Percentiles rank a stretch among this genome's conserved stretches.
These are phyloP conservation scores for Beaufortia kweichowensis DNA, from an alignment of 2,113 vertebrate genomes.

Conservation along the genomic window DNA sequence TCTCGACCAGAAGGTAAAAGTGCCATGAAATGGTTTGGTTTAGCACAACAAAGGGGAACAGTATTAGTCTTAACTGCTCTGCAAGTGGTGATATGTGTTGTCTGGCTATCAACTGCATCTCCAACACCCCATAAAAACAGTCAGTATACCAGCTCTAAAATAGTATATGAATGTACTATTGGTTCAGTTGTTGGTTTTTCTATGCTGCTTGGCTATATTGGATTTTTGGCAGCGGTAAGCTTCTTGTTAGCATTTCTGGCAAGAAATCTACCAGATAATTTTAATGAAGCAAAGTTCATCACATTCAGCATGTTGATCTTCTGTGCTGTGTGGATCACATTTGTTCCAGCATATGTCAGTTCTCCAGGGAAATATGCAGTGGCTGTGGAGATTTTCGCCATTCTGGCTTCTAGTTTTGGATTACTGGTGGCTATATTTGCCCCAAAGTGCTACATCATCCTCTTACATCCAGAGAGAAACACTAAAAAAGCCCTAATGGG, in stretches of 20 bases:
- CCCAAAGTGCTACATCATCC: slow-evolving; percentile 52
- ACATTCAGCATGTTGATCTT: slow-evolving; percentile 35
- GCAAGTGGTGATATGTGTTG: slow-evolving; percentile 42
- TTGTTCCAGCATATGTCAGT: slow-evolving; percentile 71
- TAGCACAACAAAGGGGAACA: slow-evolving; percentile 45
- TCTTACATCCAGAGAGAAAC: slow-evolving; percentile 48
- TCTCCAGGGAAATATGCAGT: slow-evolving; percentile 73
- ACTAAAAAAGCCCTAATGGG: slow-evolving; percentile 40
- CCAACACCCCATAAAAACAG: slow-evolving; percentile 48
- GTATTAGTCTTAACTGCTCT: slow-evolving; percentile 30
- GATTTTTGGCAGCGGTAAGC: slow-evolving; percentile 2
- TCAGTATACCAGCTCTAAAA: slow-evolving; percentile 40
- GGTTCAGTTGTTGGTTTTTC: slow-evolving; percentile 22
- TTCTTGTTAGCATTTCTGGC: slow-evolving; percentile 22
- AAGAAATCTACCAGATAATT: slow-evolving; percentile 32
- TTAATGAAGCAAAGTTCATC: slow-evolving; percentile 38
- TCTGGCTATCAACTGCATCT: slow-evolving; percentile 42
- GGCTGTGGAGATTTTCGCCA: slow-evolving; percentile 71
- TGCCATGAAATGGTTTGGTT: slow-evolving; percentile 52
- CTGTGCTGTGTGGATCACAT: slow-evolving; percentile 61
- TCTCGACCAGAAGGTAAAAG: slow-evolving; percentile 42
- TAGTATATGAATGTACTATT: slow-evolving; percentile 46
- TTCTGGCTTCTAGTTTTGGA: slow-evolving; percentile 54
- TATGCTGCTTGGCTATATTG: slow-evolving; percentile 21
- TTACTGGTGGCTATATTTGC: slow-evolving; percentile 47